Percentiles rank a stretch among this genome's conserved stretches.
Evolutionary conservation across 1,140 invertebrate species (phyloP).

Genomic region (Drosophila nannoptera): DNA sequence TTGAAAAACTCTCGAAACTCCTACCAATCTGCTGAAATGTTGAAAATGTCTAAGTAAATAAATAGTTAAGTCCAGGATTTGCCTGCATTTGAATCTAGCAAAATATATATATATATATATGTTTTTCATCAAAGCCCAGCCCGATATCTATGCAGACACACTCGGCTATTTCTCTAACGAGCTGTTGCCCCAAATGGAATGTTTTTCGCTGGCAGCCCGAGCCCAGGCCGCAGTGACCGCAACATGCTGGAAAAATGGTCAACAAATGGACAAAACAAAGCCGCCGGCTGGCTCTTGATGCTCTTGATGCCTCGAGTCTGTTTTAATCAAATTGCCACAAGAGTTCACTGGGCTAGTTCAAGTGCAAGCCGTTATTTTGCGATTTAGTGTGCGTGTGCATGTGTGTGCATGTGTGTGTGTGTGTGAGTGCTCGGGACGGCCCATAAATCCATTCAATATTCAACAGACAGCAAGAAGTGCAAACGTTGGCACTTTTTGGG

Average conservation of each 20-base stretch:
- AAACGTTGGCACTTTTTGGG: slow-evolving; percentile 65
- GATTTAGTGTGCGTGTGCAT: slow-evolving; percentile 18
- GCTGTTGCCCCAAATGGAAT: slow-evolving; percentile 12
- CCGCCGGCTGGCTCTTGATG: slow-evolving; percentile 26
- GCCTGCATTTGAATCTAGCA: too few relatives aligned
- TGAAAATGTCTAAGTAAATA: not conserved
- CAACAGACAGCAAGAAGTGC: slow-evolving; percentile 68
- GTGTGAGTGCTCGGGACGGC: slow-evolving; percentile 14
- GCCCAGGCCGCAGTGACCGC: slow-evolving; percentile 25
- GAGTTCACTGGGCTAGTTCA: slow-evolving; percentile 36
- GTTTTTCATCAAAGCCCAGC: too few relatives aligned
- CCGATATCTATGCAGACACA: too few relatives aligned
- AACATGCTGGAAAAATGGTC: slow-evolving; percentile 43
- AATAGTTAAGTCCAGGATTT: too few relatives aligned
- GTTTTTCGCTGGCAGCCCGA: slow-evolving; percentile 17
- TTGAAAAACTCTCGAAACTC: not conserved
- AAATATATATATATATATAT: too few relatives aligned
- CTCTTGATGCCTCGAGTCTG: slow-evolving; percentile 30
- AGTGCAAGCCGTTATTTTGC: slow-evolving; percentile 50
- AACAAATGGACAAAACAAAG: slow-evolving; percentile 37
- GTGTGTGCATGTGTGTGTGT: not conserved
- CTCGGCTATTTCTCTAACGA: not conserved
- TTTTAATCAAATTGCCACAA: slow-evolving; percentile 68
- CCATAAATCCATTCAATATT: slow-evolving; percentile 72
- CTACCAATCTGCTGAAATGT: not conserved